Evolutionary conservation across 2,113 vertebrate species (phyloP), one percentile per base, ranked within the genome.

Genomic region (Podiceps cristatus): DNA sequence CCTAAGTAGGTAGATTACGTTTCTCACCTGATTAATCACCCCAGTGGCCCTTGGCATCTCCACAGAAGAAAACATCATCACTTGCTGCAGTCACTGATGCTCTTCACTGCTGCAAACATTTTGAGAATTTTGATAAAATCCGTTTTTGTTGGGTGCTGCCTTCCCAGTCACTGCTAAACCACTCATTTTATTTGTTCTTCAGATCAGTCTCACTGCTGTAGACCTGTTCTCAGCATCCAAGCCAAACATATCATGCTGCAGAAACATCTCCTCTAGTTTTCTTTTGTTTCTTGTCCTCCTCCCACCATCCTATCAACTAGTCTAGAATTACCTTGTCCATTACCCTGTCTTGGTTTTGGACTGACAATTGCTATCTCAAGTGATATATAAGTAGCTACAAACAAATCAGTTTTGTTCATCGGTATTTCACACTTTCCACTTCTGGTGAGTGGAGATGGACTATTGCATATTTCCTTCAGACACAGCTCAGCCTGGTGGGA

Each of bases 21-120:
- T 97, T 95, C 96, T 94, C 68, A 75, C 52, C 64, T 87, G 83
- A 94, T 75, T 97, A 84, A 75, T 93, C 52, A 88, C 55, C 35
- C 42, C 22, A 71, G 56, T 50, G 37, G 42, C 47, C 64, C 37
- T 86, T 77, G 42, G 20, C 87, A 55, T 78, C 59, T 68, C 83
- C 81, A 40, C 17, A 72, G 66, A 79, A 82, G 44, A 86, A 95
- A 90, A 79, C 23, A 28, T 44, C 33, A 45, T 60, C 42, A 35
- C 49, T 90, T 96, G 28, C n/a, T 71, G 17, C 42, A 80, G 68
- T 63, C 72, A 86, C 12, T 47, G 55, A 74, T 64, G 25, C 24
- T 63, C 50, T 78, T 94, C 77, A 25, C 29, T 84, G 22, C 42
- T 86, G 55, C 53, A 88, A 80, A 88, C 3, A 7, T 94, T 67